Percentiles rank a stretch among this genome's conserved stretches.
Conservation (phyloP, 2,797 vertebrate genomes). For the Kryptopterus vitreolus region DNA sequence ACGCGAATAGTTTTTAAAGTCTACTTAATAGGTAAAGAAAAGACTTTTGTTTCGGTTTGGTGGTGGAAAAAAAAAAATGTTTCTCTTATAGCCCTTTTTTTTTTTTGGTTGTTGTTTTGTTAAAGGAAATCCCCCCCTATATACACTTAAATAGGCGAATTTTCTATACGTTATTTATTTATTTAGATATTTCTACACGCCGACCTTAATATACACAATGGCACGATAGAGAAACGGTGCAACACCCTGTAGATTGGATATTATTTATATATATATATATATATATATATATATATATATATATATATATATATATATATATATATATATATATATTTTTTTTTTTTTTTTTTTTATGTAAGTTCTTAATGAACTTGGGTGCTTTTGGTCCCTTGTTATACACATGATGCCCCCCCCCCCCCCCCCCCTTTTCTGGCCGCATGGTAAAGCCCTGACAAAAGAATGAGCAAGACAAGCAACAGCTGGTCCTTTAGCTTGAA, state of each 20-base stretch:
- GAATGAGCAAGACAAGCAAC: slow-evolving; percentile 55
- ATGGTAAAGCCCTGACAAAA: slow-evolving; percentile 56
- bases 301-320: too few relatives aligned
- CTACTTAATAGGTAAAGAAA: neutral
- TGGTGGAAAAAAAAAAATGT: too few relatives aligned
- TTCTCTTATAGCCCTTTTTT: too few relatives aligned
- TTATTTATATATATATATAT: neutral
- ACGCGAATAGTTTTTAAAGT: neutral
- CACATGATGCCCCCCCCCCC: slow-evolving; percentile 7
- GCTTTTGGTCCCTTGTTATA: slow-evolving; percentile 24
- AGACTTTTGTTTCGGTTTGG: neutral
- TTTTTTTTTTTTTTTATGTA: too few relatives aligned
- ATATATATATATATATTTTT: too few relatives aligned
- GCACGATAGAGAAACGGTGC: neutral
- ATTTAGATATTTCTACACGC: neutral
- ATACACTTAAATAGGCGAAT: neutral
- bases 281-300: too few relatives aligned
- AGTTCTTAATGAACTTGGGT: slow-evolving; percentile 35
- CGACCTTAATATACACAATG: neutral
- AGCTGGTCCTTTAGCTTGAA: slow-evolving; percentile 46
- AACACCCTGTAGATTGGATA: neutral
- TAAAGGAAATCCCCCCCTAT: too few relatives aligned
- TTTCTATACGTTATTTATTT: neutral
- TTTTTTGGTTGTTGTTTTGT: too few relatives aligned
- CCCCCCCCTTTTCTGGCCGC: slow-evolving; percentile 15